Percentiles rank a stretch among this genome's conserved stretches.
These are phyloP conservation scores for Anarhynchus alexandrinus DNA, from an alignment of 2,113 vertebrate species.

Conservation along the genomic window DNA sequence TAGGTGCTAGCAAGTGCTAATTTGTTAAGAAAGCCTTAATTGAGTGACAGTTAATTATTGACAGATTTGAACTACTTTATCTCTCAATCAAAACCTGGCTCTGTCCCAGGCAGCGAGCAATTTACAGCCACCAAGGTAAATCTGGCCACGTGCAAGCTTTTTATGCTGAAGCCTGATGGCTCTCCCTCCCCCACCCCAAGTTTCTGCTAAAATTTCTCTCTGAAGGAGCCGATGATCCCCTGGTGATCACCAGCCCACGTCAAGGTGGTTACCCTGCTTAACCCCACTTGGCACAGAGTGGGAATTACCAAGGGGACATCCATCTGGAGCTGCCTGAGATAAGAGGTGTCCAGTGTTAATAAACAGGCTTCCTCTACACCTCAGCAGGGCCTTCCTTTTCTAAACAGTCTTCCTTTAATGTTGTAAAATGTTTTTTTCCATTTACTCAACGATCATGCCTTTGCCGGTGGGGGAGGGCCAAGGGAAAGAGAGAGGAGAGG, in stretches of 20 bases:
- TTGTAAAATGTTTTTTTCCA: constrained; percentile 91
- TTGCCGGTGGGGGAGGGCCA: constrained; percentile 69
- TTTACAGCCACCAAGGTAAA: constrained; percentile 61
- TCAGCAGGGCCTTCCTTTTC: constrained; percentile 93
- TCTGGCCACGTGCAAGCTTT: constrained; percentile 41
- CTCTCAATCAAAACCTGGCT: constrained; percentile 67
- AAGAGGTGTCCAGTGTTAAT: constrained; percentile 93
- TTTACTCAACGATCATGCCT: constrained; percentile 83
- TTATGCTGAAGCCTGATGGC: constrained; percentile 12
- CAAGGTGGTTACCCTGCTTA: constrained; percentile 76
- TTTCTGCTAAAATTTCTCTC: constrained; percentile 43
- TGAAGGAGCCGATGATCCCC: constrained; percentile 41
- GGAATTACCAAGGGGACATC: constrained; percentile 78
- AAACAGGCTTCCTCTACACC: constrained; percentile 92
- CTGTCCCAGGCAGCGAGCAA: constrained; percentile 57
- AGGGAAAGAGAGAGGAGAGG: not conserved
- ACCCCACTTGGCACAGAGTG: constrained; percentile 74
- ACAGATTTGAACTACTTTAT: constrained; percentile 72
- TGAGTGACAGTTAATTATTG: constrained; percentile 73
- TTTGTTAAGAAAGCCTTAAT: constrained; percentile 66
- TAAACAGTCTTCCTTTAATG: constrained; percentile 94
- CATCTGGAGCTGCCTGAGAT: constrained; percentile 88
- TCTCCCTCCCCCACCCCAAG: not conserved
- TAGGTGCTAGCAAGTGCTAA: constrained; percentile 63
- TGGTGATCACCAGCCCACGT: constrained; percentile 64